phyloP scores from a whole-genome alignment of 2,797 vertebrate species.

The Naso thynnoides region DNA sequence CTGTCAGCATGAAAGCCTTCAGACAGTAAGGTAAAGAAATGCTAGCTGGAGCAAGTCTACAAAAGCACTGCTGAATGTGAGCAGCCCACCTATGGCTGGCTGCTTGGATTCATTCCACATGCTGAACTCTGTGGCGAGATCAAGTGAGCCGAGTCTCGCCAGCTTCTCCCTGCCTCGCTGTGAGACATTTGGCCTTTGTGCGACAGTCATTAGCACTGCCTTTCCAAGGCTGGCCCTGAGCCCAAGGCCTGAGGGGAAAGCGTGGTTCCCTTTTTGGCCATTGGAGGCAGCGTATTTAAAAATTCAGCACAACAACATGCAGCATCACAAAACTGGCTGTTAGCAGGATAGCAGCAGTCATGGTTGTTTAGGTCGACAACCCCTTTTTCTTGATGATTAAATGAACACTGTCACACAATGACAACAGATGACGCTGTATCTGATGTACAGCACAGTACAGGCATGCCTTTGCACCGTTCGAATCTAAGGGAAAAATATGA shows the following conservation, averaged over 20 bases:
- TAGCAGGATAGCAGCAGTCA: background rate
- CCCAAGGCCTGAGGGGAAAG: slow-evolving; percentile 53
- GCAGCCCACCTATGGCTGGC: slow-evolving; percentile 37
- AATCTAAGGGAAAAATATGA: slow-evolving; percentile 2
- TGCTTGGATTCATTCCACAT: slow-evolving; percentile 58
- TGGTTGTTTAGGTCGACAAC: background rate
- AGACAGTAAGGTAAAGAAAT: slow-evolving; percentile 7
- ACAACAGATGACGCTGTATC: background rate
- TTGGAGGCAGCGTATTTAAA: slow-evolving; percentile 36
- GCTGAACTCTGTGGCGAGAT: slow-evolving; percentile 56
- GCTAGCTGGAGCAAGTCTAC: background rate
- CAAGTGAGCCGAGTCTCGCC: slow-evolving; percentile 58
- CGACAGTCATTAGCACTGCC: slow-evolving; percentile 80
- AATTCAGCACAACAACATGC: slow-evolving; percentile 26
- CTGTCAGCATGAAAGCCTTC: background rate
- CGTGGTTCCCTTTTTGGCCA: slow-evolving; percentile 35
- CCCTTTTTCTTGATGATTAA: background rate
- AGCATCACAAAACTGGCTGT: background rate
- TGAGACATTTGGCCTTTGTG: slow-evolving; percentile 81
- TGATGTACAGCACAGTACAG: background rate
- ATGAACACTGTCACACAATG: background rate
- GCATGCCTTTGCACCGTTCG: background rate
- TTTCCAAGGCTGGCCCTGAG: slow-evolving; percentile 71
- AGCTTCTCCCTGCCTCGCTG: slow-evolving; percentile 63
- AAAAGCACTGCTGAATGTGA: slow-evolving; percentile 19